These are phyloP conservation scores for Anthonomus grandis DNA, from an alignment of 1,140 invertebrate genomes.

Conservation along the genomic window DNA sequence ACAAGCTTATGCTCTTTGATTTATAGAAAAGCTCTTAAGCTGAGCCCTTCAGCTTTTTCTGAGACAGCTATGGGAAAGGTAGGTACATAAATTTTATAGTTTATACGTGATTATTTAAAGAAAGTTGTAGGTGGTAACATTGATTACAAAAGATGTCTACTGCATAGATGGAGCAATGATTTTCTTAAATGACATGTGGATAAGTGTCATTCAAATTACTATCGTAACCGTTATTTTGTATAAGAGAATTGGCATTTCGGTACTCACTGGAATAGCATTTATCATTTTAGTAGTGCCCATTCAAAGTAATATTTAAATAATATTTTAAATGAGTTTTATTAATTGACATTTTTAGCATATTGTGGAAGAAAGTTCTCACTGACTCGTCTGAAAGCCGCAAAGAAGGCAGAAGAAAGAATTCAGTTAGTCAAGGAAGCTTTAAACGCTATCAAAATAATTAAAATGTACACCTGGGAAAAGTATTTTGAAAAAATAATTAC, in stretches of 20 bases:
- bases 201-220: constrained; percentile 76
- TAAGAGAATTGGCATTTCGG: constrained; percentile 66
- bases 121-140: constrained; percentile 63
- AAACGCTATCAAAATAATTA: constrained; percentile 74
- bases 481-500: constrained; percentile 68
- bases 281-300: constrained; percentile 80
- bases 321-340: constrained; percentile 1
- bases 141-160: constrained; percentile 86
- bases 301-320: constrained; percentile 65
- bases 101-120: no score
- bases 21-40: constrained; percentile 73
- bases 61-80: constrained; percentile 83
- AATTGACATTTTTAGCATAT: constrained; percentile 25
- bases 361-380: constrained; percentile 29
- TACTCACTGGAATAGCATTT: constrained; percentile 72
- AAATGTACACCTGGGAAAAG: constrained; percentile 87
- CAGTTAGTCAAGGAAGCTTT: constrained; percentile 83
- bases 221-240: constrained; percentile 77
- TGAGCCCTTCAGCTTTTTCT: constrained; percentile 67
- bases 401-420: constrained; percentile 74
- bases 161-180: constrained; percentile 66
- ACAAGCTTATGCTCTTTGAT: constrained; percentile 75
- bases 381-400: constrained; percentile 29
- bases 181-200: constrained; percentile 74
- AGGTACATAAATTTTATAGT: constrained; percentile 35